Evolutionary conservation across 2,113 vertebrate species (phyloP).

Genomic region (Galbula dea): DNA sequence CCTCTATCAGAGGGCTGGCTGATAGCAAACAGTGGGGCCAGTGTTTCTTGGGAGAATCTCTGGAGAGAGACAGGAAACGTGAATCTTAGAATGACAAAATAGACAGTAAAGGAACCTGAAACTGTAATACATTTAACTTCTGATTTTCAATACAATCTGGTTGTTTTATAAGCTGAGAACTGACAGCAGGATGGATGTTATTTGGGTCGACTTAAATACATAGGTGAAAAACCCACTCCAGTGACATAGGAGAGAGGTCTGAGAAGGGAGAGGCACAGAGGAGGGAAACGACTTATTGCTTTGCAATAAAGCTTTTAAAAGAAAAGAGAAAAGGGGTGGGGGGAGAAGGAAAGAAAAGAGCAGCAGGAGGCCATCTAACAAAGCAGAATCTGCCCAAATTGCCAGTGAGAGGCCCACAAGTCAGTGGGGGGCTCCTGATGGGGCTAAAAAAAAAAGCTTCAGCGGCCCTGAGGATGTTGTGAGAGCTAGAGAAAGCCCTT

Average conservation of each 20-base stretch:
- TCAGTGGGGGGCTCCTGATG: not conserved
- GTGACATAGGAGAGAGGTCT: not conserved
- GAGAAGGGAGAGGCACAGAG: not conserved
- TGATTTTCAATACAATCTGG: not conserved
- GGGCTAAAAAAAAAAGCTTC: not conserved
- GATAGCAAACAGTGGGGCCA: not conserved
- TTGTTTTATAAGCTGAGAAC: constrained; percentile 20
- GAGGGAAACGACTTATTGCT: constrained; percentile 46
- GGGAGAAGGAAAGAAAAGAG: constrained; percentile 29
- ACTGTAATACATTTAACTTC: not conserved
- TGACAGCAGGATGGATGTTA: not conserved
- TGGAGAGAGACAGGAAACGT: not conserved
- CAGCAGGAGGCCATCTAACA: constrained; percentile 51
- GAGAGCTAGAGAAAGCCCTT: not conserved
- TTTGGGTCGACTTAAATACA: not conserved
- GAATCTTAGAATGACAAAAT: not conserved
- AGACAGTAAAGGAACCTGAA: not conserved
- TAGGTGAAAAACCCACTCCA: not conserved
- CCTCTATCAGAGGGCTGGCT: not conserved
- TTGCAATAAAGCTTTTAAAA: constrained; percentile 43
- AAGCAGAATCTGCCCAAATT: constrained; percentile 51
- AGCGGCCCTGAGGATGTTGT: not conserved
- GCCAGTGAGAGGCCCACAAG: constrained; percentile 25
- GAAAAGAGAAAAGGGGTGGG: constrained; percentile 3
- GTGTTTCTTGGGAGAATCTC: not conserved